Evolutionary conservation across 2,113 vertebrate genomes (phyloP), one percentile per base, ranked within the genome.

Genomic region (Salvelinus fontinalis): DNA sequence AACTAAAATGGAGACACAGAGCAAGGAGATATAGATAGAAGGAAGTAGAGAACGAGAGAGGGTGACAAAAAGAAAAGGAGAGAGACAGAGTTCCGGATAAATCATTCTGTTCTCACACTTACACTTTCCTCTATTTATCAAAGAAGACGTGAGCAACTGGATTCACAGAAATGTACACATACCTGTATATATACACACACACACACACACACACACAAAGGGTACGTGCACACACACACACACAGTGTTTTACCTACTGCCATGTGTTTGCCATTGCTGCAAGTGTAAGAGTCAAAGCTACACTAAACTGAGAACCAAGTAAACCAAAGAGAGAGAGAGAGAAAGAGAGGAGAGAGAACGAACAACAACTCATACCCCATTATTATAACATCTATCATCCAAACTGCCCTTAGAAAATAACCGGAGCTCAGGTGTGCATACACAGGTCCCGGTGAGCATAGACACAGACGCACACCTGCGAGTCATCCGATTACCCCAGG

Each of bases 51-150:
- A 76, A 72, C 11, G 26, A 80, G 68, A 60, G 67, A 18, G 12
- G 16, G 51, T 16, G 51, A 5, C 18, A 54, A 54, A 54, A 54
- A 18, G 3, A 18, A 5, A 18, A 16, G 16, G 51, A 54, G 51
- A 18, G 49, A 44, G 51, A 54, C 3, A 18, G 70, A 74, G 65
- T 27, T 48, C 79, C 85, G 86, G 81, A 79, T 78, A 75, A 88
- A 86, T 85, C 85, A 79, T 59, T 71, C 65, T 44, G 31, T 77
- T 79, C 75, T 76, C 81, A 81, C 85, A 84, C 81, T 86, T 88
- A 83, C 83, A 82, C 75, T 74, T 67, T 78, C 79, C 60, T 59
- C 75, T 59, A 54, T 54, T 54, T 18, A 54, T 54, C 3, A 54
- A 16, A 18, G 13, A 54, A 18, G 39, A 12, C 3, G 5, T 54